phyloP scores from a whole-genome alignment of 2,888 invertebrate genomes.

The Selenia dentaria region DNA sequence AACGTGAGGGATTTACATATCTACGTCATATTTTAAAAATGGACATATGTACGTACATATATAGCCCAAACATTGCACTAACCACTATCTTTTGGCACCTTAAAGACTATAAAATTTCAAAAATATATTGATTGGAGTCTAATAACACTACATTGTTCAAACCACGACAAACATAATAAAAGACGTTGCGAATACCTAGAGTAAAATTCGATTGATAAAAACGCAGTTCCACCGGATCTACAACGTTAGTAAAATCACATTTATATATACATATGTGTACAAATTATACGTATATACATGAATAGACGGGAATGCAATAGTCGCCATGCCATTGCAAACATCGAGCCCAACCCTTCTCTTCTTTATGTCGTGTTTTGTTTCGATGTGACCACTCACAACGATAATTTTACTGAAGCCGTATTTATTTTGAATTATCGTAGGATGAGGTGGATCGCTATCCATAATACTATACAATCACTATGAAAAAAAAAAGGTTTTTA shows the following conservation, averaged over 20 bases:
- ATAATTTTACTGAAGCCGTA: too few species aligned
- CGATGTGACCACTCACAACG: too few species aligned
- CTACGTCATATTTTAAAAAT: too few species aligned
- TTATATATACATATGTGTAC: constrained; percentile 11
- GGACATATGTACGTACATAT: too few species aligned
- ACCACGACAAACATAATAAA: constrained; percentile 5
- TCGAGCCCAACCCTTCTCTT: constrained; percentile 6
- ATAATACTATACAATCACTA: too few species aligned
- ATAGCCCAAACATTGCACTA: too few species aligned
- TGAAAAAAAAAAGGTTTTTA: too few species aligned
- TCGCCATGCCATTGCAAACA: constrained; percentile 26
- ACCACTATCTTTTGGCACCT: neutral
- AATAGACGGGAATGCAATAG: constrained; percentile 24
- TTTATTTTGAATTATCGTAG: too few species aligned
- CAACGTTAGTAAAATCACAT: constrained; percentile 29
- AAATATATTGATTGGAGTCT: neutral
- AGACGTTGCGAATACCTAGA: constrained; percentile 27
- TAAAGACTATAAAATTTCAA: neutral
- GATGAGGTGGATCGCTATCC: too few species aligned
- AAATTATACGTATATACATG: constrained; percentile 7
- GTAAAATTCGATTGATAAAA: constrained; percentile 35
- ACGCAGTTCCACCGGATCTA: constrained; percentile 37
- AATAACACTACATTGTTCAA: neutral
- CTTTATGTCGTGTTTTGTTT: constrained; percentile 10
- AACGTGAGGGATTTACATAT: too few species aligned